Conservation (phyloP, 2,888 invertebrate genomes). For the Papilio demoleus region DNA sequence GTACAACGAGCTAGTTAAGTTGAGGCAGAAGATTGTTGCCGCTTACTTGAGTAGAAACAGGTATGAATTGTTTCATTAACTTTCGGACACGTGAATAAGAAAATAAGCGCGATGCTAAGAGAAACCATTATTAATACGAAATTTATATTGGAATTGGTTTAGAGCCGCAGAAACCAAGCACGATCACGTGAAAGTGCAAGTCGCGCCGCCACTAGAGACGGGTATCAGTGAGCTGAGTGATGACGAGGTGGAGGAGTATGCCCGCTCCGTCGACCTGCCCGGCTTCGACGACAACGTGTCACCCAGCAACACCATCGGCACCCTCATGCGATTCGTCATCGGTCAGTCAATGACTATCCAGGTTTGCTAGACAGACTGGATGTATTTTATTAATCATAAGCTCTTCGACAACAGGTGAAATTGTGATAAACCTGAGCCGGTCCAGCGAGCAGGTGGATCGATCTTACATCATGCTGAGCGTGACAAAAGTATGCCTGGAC, state of each 20-base stretch:
- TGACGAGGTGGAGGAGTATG: constrained; percentile 89
- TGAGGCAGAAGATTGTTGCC: constrained; percentile 74
- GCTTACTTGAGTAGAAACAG: constrained; percentile 72
- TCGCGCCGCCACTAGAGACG: constrained; percentile 72
- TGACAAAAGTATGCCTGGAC: constrained; percentile 88
- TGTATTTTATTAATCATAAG: not conserved
- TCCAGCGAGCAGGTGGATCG: constrained; percentile 86
- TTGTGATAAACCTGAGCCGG: constrained; percentile 86
- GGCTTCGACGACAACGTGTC: constrained; percentile 93
- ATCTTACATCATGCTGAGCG: constrained; percentile 88
- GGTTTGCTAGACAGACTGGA: too few relatives aligned
- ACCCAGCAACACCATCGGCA: constrained; percentile 88
- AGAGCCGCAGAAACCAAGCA: constrained; percentile 64
- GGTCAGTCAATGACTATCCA: constrained; percentile 65
- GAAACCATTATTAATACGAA: not conserved
- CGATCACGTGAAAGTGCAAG: constrained; percentile 66
- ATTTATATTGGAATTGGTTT: constrained; percentile 1
- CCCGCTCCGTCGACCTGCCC: constrained; percentile 89
- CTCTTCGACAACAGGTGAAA: constrained; percentile 70
- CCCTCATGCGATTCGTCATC: constrained; percentile 87
- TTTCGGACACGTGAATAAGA: not conserved
- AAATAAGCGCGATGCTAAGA: not conserved
- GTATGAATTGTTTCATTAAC: constrained; percentile 50
- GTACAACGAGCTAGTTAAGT: constrained; percentile 66
- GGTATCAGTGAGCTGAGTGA: constrained; percentile 87